Conservation (phyloP, 2,888 invertebrate species). For the Pseudococcus jackbeardsleyi region DNA sequence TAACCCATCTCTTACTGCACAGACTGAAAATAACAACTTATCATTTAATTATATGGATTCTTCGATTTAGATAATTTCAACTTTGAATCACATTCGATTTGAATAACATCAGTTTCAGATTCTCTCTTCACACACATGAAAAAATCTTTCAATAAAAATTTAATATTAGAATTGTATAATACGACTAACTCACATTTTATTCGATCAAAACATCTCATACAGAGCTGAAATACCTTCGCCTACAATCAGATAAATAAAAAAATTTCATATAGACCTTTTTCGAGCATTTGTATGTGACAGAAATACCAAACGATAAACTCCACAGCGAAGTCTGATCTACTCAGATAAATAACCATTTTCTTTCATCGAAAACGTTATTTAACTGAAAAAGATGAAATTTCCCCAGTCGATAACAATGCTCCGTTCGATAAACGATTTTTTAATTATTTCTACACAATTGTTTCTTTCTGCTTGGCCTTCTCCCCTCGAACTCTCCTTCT, state of each 20-base stretch:
- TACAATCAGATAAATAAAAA: neutral
- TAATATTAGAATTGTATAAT: neutral
- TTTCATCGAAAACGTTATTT: neutral
- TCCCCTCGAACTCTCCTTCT: neutral
- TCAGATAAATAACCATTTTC: neutral
- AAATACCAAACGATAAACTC: neutral
- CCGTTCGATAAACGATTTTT: neutral
- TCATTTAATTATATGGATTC: conserved; percentile 30
- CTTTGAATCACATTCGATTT: neutral
- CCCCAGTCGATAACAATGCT: neutral
- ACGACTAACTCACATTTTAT: neutral
- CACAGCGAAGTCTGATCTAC: neutral
- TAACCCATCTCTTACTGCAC: neutral
- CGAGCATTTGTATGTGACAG: neutral
- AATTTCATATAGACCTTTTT: neutral
- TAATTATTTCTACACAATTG: neutral
- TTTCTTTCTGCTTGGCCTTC: neutral
- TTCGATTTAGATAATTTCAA: neutral
- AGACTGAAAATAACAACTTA: neutral
- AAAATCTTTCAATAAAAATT: neutral
- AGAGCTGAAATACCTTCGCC: neutral
- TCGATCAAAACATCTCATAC: neutral
- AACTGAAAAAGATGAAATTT: neutral
- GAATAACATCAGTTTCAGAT: neutral
- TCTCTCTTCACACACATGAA: neutral